Evolutionary conservation across 92 coral and sea anemone genomes (phyloP).

Genomic region (Phymanthus crucifer): DNA sequence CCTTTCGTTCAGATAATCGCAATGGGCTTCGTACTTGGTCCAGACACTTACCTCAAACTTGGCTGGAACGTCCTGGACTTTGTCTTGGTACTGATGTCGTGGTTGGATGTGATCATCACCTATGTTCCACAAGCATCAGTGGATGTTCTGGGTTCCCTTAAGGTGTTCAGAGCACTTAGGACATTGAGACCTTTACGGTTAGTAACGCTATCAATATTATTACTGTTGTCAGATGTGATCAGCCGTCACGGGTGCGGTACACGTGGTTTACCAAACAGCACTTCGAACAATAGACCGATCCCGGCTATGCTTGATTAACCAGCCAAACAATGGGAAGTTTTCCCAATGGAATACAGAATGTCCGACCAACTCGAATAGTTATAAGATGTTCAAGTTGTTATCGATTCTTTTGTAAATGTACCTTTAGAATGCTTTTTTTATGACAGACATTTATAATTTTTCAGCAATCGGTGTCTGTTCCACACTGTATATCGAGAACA

Average conservation of each 20-base stretch:
- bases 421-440: too few species aligned
- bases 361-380: too few species aligned
- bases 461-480: too few species aligned
- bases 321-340: too few species aligned
- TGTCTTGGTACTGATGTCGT: constrained; percentile 75
- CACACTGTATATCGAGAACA: too few species aligned
- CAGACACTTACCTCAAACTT: constrained; percentile 75
- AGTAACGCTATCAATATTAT: neutral
- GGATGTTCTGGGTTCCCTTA: constrained; percentile 82
- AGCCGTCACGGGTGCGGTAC: neutral
- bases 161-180: constrained; percentile 88
- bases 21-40: constrained; percentile 78
- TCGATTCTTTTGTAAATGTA: too few species aligned
- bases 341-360: too few species aligned
- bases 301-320: too few species aligned
- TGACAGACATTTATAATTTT: too few species aligned
- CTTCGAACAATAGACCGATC: too few species aligned
- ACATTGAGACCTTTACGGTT: constrained; percentile 95
- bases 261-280: too few species aligned
- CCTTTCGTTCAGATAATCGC: constrained; percentile 69
- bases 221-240: neutral
- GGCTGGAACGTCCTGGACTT: constrained; percentile 95
- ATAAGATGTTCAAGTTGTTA: too few species aligned
- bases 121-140: constrained; percentile 66
- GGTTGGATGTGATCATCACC: constrained; percentile 87